Base-by-base conservation (phyloP, 2,797 vertebrate genomes). In the Erithacus rubecula region DNA sequence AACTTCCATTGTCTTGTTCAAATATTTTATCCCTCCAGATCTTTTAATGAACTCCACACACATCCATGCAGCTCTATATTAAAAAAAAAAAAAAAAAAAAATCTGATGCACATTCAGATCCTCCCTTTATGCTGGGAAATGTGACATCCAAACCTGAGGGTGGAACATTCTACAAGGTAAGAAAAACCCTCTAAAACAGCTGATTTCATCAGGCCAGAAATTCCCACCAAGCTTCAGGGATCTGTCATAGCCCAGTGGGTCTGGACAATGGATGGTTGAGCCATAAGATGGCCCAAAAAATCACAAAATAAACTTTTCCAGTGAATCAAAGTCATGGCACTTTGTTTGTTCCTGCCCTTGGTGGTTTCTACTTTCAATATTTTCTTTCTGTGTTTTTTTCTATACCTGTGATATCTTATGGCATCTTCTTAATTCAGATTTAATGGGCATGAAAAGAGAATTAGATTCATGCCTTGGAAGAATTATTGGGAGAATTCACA, bases 381-480 rank as follows among this genome's bases (percentile, higher is more conserved):
- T 91, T 82, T 70, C 32, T 82, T 79, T 60, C 60, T 56, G n/a
- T 53, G 30, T 5, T 47, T 90, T 89, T 86, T 74, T 47, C 58
- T 44, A 53, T 59, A 60, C 72, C 71, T 87, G 44, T 23, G 34
- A 5, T 56, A 67, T 77, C 32, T 70, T 58, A 67, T 0, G 0
- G 37, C 24, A 24, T 15, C 52, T n/a, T 68, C 80, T 83, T 70
- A 68, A 85, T 56, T 72, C 78, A 75, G 5, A 6, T 68, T 52
- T 67, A 62, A 86, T 3, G 53, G 36, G 10, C 26, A 46, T 15
- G 29, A 17, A 23, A 65, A 71, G 13, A 12, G 4, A 74, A n/a
- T 27, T 10, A 30, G 5, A 37, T 22, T 75, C 9, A 6, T 41
- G 4, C 15, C 44, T 87, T 84, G 43, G 63, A 67, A 70, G 34